Base-by-base conservation (phyloP, 2,888 invertebrate species). In the Nomada ferruginata region DNA sequence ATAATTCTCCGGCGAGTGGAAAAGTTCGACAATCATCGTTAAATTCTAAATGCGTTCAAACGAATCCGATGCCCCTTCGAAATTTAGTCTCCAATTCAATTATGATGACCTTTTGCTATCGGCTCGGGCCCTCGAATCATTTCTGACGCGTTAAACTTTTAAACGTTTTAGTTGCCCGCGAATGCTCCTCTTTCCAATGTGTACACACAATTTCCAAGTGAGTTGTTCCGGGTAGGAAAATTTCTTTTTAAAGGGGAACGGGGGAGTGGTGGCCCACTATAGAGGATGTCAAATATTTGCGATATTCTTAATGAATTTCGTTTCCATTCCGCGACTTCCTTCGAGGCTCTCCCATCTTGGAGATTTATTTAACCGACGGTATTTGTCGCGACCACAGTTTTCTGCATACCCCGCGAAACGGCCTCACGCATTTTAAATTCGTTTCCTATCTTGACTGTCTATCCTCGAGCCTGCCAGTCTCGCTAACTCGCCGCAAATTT, bases 61-160 rank as follows among this genome's bases (percentile, higher is more conserved):
- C 18, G 66, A 74, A 66, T 77, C 15, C 53, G 15, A 15, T n/a
- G 29, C 77, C 55, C 18, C 60, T 20, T 66, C 11, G 66, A 55
- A 53, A 74, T 60, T 78, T 74, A 78, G 74, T 55, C 23, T 7
- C 13, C 5, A 11, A 29, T 61, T 73, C 52, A 36, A 60, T 65
- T 20, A 73, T 23, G 61, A 20, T 26, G 59, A 18, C 29, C 23
- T 20, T 23, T 64, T n/a, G 2, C 52, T 29, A 10, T 15, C 36
- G 44, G 26, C 9, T 26, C 23, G 29, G 9, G n/a, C 0, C 23
- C 4, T 4, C 60, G 60, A 60, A 74, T 66, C 60, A 61, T 50
- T 60, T 65, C 65, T 60, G 64, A 52, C 44, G 63, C 74, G 47
- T 66, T 53, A 66, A 77, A 73, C 53, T 44, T 53, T 74, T 55